Evolutionary conservation across 2,888 invertebrate species (phyloP).

Genomic region (Epinotia brunnichana): DNA sequence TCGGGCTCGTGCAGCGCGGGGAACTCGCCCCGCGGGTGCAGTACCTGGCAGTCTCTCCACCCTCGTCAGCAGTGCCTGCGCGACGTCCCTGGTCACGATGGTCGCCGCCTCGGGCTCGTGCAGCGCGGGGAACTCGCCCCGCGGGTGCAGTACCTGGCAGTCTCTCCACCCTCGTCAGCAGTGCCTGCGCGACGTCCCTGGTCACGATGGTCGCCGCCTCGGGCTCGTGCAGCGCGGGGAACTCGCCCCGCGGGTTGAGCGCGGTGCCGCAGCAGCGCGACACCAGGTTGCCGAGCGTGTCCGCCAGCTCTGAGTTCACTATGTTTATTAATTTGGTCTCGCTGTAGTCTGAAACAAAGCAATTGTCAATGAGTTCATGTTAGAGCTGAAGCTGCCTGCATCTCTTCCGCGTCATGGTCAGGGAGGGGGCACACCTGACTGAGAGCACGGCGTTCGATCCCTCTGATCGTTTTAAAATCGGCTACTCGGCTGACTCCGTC

Average conservation of each 20-base stretch:
- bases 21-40: conserved; percentile 89
- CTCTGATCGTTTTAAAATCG: too few relatives aligned
- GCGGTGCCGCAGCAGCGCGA: conserved; percentile 89
- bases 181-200: conserved; percentile 76
- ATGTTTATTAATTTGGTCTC: conserved; percentile 88
- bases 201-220: conserved; percentile 65
- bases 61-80: background rate
- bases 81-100: background rate
- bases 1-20: background rate
- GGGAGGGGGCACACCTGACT: too few relatives aligned
- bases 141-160: conserved; percentile 78
- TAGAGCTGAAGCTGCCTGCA: too few relatives aligned
- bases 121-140: background rate
- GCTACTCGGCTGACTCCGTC: too few relatives aligned
- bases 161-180: conserved; percentile 82
- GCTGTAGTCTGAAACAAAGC: conserved; percentile 89
- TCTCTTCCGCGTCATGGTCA: too few relatives aligned
- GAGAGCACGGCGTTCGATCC: too few relatives aligned
- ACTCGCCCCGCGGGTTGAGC: conserved; percentile 90
- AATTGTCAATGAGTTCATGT: background rate
- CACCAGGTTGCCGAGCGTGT: conserved; percentile 95
- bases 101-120: background rate
- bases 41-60: conserved; percentile 80
- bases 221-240: conserved; percentile 84
- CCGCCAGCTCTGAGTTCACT: conserved; percentile 95